Base-by-base conservation (phyloP, 2,113 vertebrate genomes). In the Nyctereutes procyonoides region DNA sequence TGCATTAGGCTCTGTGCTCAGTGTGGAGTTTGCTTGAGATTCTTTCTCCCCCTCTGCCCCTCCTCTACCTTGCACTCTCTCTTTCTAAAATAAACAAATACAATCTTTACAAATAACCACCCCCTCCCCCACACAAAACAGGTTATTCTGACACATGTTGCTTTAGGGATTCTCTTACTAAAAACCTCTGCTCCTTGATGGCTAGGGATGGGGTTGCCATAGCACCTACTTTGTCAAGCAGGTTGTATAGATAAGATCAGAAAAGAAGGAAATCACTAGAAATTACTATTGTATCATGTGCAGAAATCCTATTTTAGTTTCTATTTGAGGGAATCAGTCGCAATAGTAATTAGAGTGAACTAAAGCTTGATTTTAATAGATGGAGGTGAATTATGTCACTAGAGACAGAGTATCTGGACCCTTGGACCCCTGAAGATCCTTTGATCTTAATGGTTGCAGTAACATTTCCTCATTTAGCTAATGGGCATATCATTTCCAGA, bases 401-500 rank as follows among this genome's bases (percentile, higher is more conserved):
- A 15, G 67, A 93, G 86, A 58, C 43, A 28, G 38, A 73, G 67
- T 83, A 48, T 32, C 71, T 56, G 69, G 83, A 53, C 76, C 22
- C 24, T 6, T 2, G 62, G 35, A 55, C 28, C 43, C 69, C 65
- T 13, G n/a, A 51, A 4, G 67, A 24, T 69, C 30, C 20, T 93
- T 73, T 82, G 92, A 60, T 90, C 30, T 94, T 58, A 32, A 32
- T 55, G 58, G 43, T 51, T 32, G 12, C 62, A 69, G 79, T 90
- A 55, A 90, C 90, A 48, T 93, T 97, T 97, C 73, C 76, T 96
- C 80, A 51, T 93, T 90, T 97, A 96, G 73, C 95, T 80, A 74
- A 83, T 80, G 76, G 56, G 51, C 32, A 11, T 30, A 79, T 77
- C 71, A 9, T 83, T 96, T 87, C 84, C 62, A 76, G 69, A 90